A percentile compares a stretch with the other conserved stretches of the same genome.
Conservation (phyloP, 2,797 vertebrate species). For the Helarctos malayanus region DNA sequence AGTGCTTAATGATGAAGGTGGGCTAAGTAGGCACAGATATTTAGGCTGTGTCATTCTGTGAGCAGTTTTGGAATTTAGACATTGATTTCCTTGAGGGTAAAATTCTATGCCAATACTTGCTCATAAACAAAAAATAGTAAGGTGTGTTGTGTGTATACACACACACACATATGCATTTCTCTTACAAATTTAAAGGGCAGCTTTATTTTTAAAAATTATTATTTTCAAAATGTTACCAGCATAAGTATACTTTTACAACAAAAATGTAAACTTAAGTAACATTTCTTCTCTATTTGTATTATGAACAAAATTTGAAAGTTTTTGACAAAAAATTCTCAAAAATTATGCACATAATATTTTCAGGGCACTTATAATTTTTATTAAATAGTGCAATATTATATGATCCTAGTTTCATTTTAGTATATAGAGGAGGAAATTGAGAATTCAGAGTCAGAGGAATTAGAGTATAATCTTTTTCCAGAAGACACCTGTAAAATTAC, state of each 20-base stretch:
- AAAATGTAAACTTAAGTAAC: conserved; percentile 49
- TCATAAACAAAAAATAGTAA: conserved; percentile 34
- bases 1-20: conserved; percentile 39
- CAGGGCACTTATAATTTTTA: conserved; percentile 44
- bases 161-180: background rate
- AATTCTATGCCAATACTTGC: conserved; percentile 28
- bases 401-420: conserved; percentile 56
- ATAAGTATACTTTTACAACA: conserved; percentile 39
- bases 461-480: conserved; percentile 36
- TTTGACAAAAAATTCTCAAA: conserved; percentile 2
- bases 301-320: conserved; percentile 49
- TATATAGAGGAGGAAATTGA: conserved; percentile 37
- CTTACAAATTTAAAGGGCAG: conserved; percentile 37
- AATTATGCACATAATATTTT: conserved; percentile 19
- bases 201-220: conserved; percentile 35
- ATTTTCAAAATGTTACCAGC: background rate
- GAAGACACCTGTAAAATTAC: conserved; percentile 68
- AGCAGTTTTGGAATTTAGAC: conserved; percentile 16
- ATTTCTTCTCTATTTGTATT: background rate
- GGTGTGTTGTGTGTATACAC: background rate
- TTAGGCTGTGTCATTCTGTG: conserved; percentile 22
- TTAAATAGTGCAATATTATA: conserved; percentile 3
- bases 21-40: conserved; percentile 22
- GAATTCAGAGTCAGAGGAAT: conserved; percentile 48
- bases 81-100: conserved; percentile 64